phyloP scores from a whole-genome alignment of 2,888 invertebrate genomes.

The Dione juno region DNA sequence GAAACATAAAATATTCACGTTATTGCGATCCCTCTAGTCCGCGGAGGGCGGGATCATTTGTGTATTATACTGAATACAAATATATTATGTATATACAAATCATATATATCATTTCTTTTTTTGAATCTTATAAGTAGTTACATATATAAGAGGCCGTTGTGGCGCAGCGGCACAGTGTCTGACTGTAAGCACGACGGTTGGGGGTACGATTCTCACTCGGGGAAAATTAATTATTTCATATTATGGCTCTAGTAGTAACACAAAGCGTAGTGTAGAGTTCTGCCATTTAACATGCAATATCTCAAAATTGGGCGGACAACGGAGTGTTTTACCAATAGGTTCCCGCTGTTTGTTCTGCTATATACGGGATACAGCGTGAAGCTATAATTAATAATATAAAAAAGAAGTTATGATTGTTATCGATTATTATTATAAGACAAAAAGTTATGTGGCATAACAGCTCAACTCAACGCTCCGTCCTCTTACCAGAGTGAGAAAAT shows the following conservation, averaged over 20 bases:
- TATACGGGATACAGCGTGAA: not conserved
- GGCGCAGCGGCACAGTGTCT: not conserved
- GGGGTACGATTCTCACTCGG: not conserved
- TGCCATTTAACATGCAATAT: not conserved
- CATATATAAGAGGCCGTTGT: not conserved
- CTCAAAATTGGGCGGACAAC: not conserved
- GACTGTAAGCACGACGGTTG: not conserved
- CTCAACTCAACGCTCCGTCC: no score
- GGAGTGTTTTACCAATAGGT: not conserved
- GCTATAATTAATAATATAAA: no score
- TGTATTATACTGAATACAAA: slow-evolving; percentile 11
- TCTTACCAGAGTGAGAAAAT: not conserved
- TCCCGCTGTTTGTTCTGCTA: not conserved
- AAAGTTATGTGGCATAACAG: no score
- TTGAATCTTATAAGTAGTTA: not conserved
- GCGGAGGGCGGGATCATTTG: not conserved
- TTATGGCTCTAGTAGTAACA: no score
- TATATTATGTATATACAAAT: slow-evolving; percentile 8
- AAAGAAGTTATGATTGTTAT: no score
- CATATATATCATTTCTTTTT: not conserved
- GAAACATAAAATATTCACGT: slow-evolving; percentile 23
- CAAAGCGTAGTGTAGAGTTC: no score
- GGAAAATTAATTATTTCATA: no score
- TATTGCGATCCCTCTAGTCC: not conserved
- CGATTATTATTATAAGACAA: no score